These are phyloP conservation scores for Hyles euphorbiae DNA, from an alignment of 1,140 invertebrate species.

Conservation along the genomic window DNA sequence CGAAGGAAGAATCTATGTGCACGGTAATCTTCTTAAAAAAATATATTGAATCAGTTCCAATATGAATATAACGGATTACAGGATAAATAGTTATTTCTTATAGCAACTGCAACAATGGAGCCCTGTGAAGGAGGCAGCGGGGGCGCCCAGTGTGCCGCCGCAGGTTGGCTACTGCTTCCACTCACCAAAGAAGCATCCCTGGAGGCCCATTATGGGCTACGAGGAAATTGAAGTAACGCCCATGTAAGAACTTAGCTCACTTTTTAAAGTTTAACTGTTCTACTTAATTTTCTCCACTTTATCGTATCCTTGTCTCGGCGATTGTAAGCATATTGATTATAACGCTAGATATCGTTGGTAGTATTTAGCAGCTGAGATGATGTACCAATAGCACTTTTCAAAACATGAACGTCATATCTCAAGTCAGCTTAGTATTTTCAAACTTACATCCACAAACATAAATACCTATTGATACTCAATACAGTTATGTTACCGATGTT, in stretches of 20 bases:
- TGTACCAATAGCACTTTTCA: no score
- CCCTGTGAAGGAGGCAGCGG: constrained; percentile 62
- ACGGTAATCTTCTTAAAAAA: constrained; percentile 41
- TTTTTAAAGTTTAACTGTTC: not conserved
- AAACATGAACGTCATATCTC: no score
- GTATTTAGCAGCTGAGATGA: no score
- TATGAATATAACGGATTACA: not conserved
- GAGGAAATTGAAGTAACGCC: constrained; percentile 83
- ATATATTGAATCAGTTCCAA: no score
- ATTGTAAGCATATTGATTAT: no score
- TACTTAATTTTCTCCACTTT: no score
- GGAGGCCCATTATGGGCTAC: constrained; percentile 85
- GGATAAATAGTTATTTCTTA: constrained; percentile 30
- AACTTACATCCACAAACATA: no score
- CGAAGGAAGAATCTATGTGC: constrained; percentile 67
- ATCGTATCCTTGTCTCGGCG: no score
- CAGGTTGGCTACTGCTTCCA: constrained; percentile 72
- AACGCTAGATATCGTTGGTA: no score
- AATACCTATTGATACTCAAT: no score
- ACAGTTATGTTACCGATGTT: no score
- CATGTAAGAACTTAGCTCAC: constrained; percentile 70
- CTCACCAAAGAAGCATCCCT: constrained; percentile 81
- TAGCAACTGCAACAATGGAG: constrained; percentile 80
- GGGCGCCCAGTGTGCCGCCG: constrained; percentile 52
- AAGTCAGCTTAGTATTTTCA: no score